Base-by-base conservation (phyloP, 2,888 invertebrate genomes). In the Stegophylla sp. region DNA sequence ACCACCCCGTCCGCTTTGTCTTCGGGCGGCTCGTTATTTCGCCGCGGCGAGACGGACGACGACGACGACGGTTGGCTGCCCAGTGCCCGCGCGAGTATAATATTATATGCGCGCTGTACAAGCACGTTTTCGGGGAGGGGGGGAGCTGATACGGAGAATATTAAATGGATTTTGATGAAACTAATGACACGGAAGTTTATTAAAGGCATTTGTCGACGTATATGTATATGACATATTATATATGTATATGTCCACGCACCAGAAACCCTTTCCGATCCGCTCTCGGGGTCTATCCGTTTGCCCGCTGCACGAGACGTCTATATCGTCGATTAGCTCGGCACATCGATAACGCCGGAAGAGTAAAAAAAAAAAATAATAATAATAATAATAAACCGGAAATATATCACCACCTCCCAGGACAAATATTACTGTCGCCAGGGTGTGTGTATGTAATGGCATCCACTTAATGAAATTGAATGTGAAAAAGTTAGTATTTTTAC, bases 101-200 rank as follows among this genome's bases (percentile, higher is more conserved):
- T 51, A 51, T 48, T 45, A 45, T 45, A n/a, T 73, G 59, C 61
- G 28, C 73, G 73, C 73, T 64, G 63, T 64, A 75, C 63, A 74
- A 74, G 74, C 74, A 74, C 63, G 74, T 75, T 75, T 73, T 75
- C 15, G 48, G 26, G 23, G 59, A 28, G 3, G 48, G 26, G 23
- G 59, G 45, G 3, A 63, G 63, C 74, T 64, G 74, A 75, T 75
- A 75, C 63, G 34, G 63, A 17, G 63, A 63, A 51, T 75, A 75
- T 75, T 75, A 75, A 75, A 63, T 51, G 34, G 63, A 75, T 75
- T 63, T 63, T 63, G 63, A 75, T 64, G 74, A 77, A 69, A 77
- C 77, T 77, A 77, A 77, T 69, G 77, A 77, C 53, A 59, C 43
- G 66, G 76, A 76, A 76, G 66, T 53, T 41, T 64, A 76, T 76